Evolutionary conservation across 2,888 invertebrate genomes (phyloP), one percentile per base, ranked within the genome.

Genomic region (Melipona bicolor): DNA sequence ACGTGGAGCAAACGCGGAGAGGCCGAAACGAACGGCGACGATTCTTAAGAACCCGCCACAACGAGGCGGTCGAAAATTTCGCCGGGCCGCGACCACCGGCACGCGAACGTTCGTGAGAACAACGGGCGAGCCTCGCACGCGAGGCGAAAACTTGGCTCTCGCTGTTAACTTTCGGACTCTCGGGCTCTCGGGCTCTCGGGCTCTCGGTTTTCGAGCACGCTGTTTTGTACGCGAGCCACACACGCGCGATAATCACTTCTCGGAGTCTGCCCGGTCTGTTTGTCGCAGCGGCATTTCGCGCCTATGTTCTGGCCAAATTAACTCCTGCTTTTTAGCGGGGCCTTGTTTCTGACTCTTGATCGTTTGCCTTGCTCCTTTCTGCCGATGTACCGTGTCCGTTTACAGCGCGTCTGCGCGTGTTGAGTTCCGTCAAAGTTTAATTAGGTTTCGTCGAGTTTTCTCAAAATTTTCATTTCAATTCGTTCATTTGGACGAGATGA

Each of bases 41-140:
- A 24, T 76, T 78, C 36, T 81, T 84, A 85, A 87, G 85, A 81
- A 77, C 36, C 68, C 24, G 49, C 65, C 83, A 83, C 84, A 83
- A 75, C 77, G 43, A 27, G 50, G 52, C 17, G 32, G 50, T 24
- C 65, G 80, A 71, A 71, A 77, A 67, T 71, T 67, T 70, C 65
- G 21, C 21, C 19, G 36, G 13, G 61, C 4, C 9, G 69, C 64
- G 21, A 62, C 4, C 24, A 32, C 24, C 21, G 21, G 11, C 52
- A 15, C 36, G 54, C 19, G 61, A 78, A 68, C 43, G 9, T 61
- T 78, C 68, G 72, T 68, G 54, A 61, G 80, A 72, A 81, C 62
- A 17, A 19, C 21, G 17, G 49, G 27, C 17, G 24, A 24, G 32
- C 43, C 62, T 77, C 59, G 61, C 61, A 71, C 61, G 67, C 71